Conservation (phyloP, 2,797 vertebrate genomes). For the Uromys caudimaculatus region DNA sequence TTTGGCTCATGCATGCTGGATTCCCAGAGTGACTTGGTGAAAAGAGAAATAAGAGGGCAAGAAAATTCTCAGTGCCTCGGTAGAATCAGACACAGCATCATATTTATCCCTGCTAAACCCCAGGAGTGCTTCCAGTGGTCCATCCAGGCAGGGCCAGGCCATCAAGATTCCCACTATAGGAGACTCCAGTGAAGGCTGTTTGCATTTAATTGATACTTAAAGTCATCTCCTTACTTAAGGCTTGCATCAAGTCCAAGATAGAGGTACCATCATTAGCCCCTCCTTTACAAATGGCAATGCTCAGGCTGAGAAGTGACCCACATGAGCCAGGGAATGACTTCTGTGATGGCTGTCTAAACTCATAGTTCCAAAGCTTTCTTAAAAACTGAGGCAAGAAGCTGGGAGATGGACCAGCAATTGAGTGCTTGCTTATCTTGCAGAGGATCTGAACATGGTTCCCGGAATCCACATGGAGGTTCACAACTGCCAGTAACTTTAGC, state of each 20-base stretch:
- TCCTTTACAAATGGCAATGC: background rate
- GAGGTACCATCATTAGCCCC: too few relatives aligned
- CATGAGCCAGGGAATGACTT: background rate
- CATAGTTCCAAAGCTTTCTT: background rate
- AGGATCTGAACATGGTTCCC: background rate
- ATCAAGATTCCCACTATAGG: fast-evolving
- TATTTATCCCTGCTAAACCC: background rate
- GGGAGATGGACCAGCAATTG: background rate
- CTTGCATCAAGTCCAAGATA: background rate
- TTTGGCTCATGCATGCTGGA: background rate
- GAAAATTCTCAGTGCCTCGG: background rate
- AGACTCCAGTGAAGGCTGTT: background rate
- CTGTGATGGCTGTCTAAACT: background rate
- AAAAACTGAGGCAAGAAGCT: background rate
- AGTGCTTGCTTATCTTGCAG: background rate
- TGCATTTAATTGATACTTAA: background rate
- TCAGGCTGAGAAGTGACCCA: background rate
- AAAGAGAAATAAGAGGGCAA: background rate
- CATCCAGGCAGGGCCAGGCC: background rate
- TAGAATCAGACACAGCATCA: background rate
- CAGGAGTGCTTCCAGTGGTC: fast-evolving
- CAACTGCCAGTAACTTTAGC: background rate
- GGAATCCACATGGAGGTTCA: background rate
- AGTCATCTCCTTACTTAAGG: background rate
- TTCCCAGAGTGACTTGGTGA: background rate